Evolutionary conservation across 2,113 vertebrate species (phyloP).

Genomic region (Amazona guildingii): DNA sequence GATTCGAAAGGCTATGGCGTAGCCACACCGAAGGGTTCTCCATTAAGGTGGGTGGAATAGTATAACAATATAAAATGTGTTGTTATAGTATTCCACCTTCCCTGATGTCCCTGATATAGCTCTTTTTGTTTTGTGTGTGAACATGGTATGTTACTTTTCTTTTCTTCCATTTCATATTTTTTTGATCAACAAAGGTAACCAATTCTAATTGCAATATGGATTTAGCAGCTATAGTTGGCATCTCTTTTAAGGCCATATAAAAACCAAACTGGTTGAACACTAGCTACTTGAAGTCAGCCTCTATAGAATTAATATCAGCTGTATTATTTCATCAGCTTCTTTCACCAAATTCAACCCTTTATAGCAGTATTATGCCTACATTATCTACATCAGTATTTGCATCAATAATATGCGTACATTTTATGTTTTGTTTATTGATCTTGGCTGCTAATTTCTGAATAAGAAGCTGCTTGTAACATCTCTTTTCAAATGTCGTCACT

Average conservation of each 20-base stretch:
- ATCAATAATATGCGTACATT: conserved; percentile 32
- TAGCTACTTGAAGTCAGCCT: conserved; percentile 71
- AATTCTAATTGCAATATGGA: conserved; percentile 55
- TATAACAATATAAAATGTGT: conserved; percentile 97
- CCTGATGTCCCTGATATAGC: conserved; percentile 93
- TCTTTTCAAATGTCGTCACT: background rate
- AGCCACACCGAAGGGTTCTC: conserved; percentile 98
- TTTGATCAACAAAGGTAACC: conserved; percentile 79
- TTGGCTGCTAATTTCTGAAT: conserved; percentile 43
- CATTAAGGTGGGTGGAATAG: conserved; percentile 99
- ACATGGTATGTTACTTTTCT: conserved; percentile 83
- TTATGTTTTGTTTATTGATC: conserved; percentile 32
- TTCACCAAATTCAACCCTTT: conserved; percentile 16
- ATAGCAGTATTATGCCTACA: background rate
- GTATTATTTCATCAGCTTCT: conserved; percentile 52
- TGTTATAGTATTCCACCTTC: conserved; percentile 99
- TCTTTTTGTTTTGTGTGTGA: conserved; percentile 80
- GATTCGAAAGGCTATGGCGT: conserved; percentile 99
- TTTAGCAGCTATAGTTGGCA: conserved; percentile 46
- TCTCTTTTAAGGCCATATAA: conserved; percentile 80
- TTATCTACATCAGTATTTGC: conserved; percentile 27
- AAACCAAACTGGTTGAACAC: conserved; percentile 82
- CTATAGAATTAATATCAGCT: background rate
- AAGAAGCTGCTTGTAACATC: conserved; percentile 38
- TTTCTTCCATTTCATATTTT: conserved; percentile 77